phyloP scores from a whole-genome alignment of 2,113 vertebrate species.

The Panthera uncia region DNA sequence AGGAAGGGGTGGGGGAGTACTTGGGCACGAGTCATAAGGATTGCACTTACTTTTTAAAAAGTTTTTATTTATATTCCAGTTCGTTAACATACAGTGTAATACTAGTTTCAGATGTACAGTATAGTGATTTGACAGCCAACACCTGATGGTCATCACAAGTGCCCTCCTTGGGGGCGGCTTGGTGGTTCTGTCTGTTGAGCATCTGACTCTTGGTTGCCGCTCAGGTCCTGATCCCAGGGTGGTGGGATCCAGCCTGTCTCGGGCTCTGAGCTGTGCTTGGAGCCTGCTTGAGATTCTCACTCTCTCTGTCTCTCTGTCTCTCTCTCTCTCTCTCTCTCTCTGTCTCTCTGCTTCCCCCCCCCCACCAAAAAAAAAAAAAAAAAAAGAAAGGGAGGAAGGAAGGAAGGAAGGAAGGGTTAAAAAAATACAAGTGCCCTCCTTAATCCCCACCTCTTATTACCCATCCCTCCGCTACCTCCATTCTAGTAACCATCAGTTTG shows the following conservation, averaged over 20 bases:
- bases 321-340: too few species aligned
- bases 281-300: too few species aligned
- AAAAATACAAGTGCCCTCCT: background rate
- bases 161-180: background rate
- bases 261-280: too few species aligned
- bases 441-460: background rate
- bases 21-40: background rate
- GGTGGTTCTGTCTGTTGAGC: too few species aligned
- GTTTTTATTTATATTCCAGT: background rate
- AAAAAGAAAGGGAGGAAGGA: too few species aligned
- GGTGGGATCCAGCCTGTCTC: too few species aligned
- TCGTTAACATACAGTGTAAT: background rate
- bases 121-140: background rate
- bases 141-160: background rate
- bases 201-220: too few species aligned
- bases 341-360: too few species aligned
- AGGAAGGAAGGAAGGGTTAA: too few species aligned
- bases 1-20: background rate
- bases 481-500: background rate
- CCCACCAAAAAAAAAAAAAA: too few species aligned
- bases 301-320: too few species aligned
- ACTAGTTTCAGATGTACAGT: background rate
- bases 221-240: too few species aligned
- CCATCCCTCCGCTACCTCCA: background rate
- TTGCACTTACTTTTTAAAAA: background rate